Percentiles rank a stretch among this genome's conserved stretches.
Evolutionary conservation across 1,140 invertebrate species (phyloP).

Genomic region (Drosophila sturtevanti): DNA sequence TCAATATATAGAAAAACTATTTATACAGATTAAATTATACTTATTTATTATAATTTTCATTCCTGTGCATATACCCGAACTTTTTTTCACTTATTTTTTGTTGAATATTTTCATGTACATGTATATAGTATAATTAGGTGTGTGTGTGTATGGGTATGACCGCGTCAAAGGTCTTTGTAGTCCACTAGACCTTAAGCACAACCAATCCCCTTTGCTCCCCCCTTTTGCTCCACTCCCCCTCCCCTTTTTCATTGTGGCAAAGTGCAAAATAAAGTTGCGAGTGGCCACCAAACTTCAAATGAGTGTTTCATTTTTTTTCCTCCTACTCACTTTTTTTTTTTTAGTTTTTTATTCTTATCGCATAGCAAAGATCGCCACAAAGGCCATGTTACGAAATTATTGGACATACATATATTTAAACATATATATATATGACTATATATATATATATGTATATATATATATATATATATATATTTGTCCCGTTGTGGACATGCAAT

Average conservation of each 20-base stretch:
- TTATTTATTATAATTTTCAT: too few relatives aligned
- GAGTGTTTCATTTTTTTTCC: conserved; percentile 11
- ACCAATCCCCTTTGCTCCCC: neutral
- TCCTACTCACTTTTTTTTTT: neutral
- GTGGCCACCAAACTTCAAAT: conserved; percentile 33
- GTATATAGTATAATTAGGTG: neutral
- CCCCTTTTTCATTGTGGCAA: conserved; percentile 17
- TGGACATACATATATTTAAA: conserved; percentile 52
- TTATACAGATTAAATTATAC: too few relatives aligned
- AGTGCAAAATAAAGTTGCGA: conserved; percentile 56
- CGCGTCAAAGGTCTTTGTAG: conserved; percentile 31
- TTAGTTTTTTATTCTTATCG: conserved; percentile 49
- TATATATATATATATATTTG: conserved; percentile 14
- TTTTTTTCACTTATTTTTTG: too few relatives aligned
- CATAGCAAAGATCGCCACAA: conserved; percentile 74
- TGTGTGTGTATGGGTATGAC: conserved; percentile 5
- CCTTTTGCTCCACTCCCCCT: neutral
- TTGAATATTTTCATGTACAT: neutral
- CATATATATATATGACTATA: conserved; percentile 19
- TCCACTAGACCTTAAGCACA: conserved; percentile 17
- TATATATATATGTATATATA: conserved; percentile 13
- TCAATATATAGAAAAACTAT: too few relatives aligned
- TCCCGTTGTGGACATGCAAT: conserved; percentile 63
- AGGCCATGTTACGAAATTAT: conserved; percentile 81
- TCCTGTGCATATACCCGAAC: too few relatives aligned